A percentile compares a stretch with the other conserved stretches of the same genome.
phyloP scores from a whole-genome alignment of 2,888 invertebrate species.

The Criorhina ranunculi region DNA sequence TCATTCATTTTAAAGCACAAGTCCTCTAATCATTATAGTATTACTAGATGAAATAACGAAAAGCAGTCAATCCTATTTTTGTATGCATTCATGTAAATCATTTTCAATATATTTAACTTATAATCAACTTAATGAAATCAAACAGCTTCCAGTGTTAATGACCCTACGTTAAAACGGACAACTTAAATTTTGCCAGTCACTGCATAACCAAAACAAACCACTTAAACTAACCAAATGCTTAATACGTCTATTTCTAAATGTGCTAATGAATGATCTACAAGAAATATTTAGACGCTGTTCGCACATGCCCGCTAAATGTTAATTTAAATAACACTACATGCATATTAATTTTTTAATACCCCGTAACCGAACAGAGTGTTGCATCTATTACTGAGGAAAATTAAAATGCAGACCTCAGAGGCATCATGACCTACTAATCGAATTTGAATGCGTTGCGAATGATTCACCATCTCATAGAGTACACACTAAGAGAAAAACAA shows the following conservation, averaged over 20 bases:
- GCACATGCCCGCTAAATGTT: conserved; percentile 14
- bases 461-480: conserved; percentile 27
- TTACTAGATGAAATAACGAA: too few relatives aligned
- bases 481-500: neutral
- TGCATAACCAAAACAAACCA: neutral
- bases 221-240: neutral
- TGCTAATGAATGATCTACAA: conserved; percentile 1
- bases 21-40: too few relatives aligned
- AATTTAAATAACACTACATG: conserved; percentile 7
- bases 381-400: conserved; percentile 16
- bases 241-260: neutral
- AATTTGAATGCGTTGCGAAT: conserved; percentile 48
- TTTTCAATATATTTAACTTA: too few relatives aligned
- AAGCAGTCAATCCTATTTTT: too few relatives aligned
- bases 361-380: neutral
- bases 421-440: conserved; percentile 64
- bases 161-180: too few relatives aligned
- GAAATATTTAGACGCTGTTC: neutral
- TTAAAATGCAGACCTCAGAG: conserved; percentile 45
- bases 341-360: neutral
- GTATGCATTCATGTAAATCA: too few relatives aligned
- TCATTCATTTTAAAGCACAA: too few relatives aligned
- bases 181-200: neutral
- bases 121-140: too few relatives aligned
- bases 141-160: too few relatives aligned